phyloP scores from a whole-genome alignment of 2,797 vertebrate species.

The Silurus aristotelis region DNA sequence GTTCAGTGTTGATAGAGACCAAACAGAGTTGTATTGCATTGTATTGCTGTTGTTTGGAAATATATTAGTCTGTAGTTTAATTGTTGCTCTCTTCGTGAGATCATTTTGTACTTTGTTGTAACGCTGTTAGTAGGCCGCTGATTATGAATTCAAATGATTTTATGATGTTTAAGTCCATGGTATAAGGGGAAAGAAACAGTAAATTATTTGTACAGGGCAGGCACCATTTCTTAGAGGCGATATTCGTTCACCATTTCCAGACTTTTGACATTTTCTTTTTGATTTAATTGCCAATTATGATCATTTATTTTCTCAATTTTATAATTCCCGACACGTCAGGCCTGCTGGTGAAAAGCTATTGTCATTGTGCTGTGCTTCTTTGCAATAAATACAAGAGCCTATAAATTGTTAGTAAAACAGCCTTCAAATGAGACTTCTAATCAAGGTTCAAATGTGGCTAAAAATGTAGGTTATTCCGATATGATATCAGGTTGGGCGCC shows the following conservation, averaged over 20 bases:
- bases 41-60: constrained; percentile 57
- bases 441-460: constrained; percentile 21
- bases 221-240: constrained; percentile 18
- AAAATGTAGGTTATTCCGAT: constrained; percentile 35
- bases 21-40: constrained; percentile 41
- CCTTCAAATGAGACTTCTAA: constrained; percentile 31
- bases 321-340: constrained; percentile 50
- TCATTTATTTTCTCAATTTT: constrained; percentile 17
- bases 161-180: constrained; percentile 13
- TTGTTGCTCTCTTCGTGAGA: constrained; percentile 42
- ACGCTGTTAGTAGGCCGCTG: constrained; percentile 46
- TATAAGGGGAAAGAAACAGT: constrained; percentile 9
- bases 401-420: constrained; percentile 36
- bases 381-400: constrained; percentile 65
- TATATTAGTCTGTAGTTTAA: constrained; percentile 54
- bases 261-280: constrained; percentile 35
- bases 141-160: constrained; percentile 19
- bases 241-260: constrained; percentile 22
- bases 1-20: constrained; percentile 36
- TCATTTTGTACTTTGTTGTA: constrained; percentile 55
- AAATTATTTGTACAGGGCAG: constrained; percentile 39
- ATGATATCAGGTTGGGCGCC: background rate
- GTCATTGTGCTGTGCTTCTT: constrained; percentile 70
- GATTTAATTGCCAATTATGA: constrained; percentile 27
- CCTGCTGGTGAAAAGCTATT: constrained; percentile 65